Conservation (phyloP, 2,113 vertebrate species). For the Trogon melanurus region DNA sequence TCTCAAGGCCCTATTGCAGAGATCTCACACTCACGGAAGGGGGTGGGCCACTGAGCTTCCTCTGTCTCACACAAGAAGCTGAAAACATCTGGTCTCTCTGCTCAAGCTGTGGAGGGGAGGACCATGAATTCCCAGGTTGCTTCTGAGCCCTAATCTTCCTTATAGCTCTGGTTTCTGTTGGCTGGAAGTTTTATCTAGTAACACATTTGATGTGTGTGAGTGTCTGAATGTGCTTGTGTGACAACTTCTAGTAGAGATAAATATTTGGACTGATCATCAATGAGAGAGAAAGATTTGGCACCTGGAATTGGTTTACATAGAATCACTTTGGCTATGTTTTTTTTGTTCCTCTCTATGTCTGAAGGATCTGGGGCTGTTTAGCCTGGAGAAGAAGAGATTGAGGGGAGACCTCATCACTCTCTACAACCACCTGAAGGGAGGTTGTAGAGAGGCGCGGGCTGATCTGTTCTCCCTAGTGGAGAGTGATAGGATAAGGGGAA, state of each 20-base stretch:
- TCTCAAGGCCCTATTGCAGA: background rate
- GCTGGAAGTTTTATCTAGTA: constrained; percentile 24
- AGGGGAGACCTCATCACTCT: too few species aligned
- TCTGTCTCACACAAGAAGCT: background rate
- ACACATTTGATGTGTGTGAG: background rate
- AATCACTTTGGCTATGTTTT: background rate
- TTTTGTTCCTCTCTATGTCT: background rate
- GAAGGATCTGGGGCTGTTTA: background rate
- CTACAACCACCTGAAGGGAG: too few species aligned
- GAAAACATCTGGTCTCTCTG: background rate
- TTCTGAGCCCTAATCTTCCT: background rate
- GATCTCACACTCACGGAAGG: background rate
- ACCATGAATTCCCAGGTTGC: background rate
- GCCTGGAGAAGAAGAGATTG: too few species aligned
- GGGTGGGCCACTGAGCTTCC: background rate
- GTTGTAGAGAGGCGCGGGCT: too few species aligned
- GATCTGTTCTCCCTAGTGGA: too few species aligned
- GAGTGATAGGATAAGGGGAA: too few species aligned
- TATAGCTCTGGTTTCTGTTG: constrained; percentile 20
- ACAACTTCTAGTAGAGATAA: background rate
- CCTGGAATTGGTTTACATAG: background rate
- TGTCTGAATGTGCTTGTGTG: background rate
- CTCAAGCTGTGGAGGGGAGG: background rate
- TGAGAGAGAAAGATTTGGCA: background rate
- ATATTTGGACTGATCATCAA: background rate